Percentiles rank a stretch among this genome's conserved stretches.
phyloP scores from a whole-genome alignment of 2,113 vertebrate species.

The Proterorhinus semilunaris region DNA sequence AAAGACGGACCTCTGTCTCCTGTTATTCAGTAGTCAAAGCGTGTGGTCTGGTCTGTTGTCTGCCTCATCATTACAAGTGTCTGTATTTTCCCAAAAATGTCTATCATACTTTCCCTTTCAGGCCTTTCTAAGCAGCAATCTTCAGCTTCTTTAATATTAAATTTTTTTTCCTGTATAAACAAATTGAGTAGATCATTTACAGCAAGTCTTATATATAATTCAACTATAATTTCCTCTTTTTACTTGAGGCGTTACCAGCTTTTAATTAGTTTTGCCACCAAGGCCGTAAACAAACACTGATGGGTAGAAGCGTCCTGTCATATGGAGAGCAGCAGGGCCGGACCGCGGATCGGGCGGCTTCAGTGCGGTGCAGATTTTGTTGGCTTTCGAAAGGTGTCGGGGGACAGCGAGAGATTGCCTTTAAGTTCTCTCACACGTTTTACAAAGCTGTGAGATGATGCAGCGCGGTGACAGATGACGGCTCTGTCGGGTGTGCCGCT shows the following conservation, averaged over 20 bases:
- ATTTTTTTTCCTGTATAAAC: too few species aligned
- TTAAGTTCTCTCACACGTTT: constrained; percentile 51
- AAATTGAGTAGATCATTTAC: background rate
- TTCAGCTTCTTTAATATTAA: too few species aligned
- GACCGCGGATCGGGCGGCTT: constrained; percentile 30
- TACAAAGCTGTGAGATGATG: constrained; percentile 35
- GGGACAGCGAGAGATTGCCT: constrained; percentile 39
- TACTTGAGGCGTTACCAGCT: background rate
- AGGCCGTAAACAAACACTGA: background rate
- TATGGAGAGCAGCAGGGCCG: constrained; percentile 8
- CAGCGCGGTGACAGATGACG: constrained; percentile 49
- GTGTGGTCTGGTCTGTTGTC: too few species aligned
- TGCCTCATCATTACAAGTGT: too few species aligned
- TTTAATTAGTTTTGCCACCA: background rate
- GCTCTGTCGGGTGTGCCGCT: constrained; percentile 42
- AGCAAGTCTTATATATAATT: background rate
- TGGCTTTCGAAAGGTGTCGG: constrained; percentile 23
- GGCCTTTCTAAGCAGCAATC: too few species aligned
- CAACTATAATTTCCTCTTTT: background rate
- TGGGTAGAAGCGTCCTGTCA: constrained; percentile 24
- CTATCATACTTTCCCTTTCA: too few species aligned
- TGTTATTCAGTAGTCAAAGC: too few species aligned
- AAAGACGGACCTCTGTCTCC: too few species aligned
- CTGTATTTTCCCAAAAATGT: too few species aligned
- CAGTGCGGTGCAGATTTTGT: constrained; percentile 26